Percentiles rank a stretch among this genome's conserved stretches.
Conservation (phyloP, 2,113 vertebrate genomes). For the Aspidoscelis tigris region DNA sequence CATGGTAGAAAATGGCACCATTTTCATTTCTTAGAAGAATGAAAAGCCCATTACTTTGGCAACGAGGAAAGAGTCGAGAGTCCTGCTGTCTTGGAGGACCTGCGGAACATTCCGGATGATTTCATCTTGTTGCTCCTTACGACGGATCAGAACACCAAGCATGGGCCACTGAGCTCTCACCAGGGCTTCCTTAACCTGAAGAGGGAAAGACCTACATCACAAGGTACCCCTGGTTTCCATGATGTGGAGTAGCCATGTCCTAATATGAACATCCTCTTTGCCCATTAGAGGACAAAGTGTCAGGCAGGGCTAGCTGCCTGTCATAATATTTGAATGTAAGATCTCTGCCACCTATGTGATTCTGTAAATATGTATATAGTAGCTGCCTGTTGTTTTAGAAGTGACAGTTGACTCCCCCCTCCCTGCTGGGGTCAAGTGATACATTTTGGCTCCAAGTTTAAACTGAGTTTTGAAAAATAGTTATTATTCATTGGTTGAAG, state of each 20-base stretch:
- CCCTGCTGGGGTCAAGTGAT: no score
- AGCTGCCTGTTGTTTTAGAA: no score
- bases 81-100: constrained; percentile 2
- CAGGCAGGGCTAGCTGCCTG: no score
- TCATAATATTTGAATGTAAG: no score
- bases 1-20: not conserved
- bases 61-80: constrained; percentile 11
- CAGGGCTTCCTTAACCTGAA: constrained; percentile 11
- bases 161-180: constrained; percentile 29
- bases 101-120: constrained; percentile 12
- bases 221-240: no score
- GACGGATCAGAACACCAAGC: constrained; percentile 8
- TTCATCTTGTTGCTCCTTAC: constrained; percentile 18
- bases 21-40: not conserved
- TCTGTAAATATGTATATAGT: no score
- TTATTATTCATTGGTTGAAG: no score
- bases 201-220: not conserved
- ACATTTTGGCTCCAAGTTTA: no score
- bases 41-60: constrained; percentile 2
- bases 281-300: not conserved
- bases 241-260: no score
- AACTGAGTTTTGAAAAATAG: no score
- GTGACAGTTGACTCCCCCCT: no score
- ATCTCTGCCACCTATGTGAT: no score
- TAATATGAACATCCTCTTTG: not conserved